Evolutionary conservation across 2,797 vertebrate genomes (phyloP), one percentile per base, ranked within the genome.

Genomic region (Cirrhinus mrigala): DNA sequence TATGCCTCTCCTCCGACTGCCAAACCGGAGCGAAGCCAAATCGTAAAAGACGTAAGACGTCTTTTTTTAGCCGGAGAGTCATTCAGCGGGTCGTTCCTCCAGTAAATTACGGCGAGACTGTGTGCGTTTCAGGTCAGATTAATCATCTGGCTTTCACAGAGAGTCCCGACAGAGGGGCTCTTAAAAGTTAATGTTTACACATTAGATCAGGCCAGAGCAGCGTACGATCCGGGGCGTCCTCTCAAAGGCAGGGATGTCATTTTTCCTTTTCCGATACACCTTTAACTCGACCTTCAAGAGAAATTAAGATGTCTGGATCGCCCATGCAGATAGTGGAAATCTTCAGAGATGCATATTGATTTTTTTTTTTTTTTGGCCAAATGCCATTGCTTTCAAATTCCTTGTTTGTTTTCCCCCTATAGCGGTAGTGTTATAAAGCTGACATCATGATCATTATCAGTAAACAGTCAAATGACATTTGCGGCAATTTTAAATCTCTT

Each of bases 151-250:
- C 82, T 80, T 84, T 84, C 48, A 70, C 40, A 52, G 70, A 58
- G 22, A 74, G 85, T 73, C 52, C 29, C n/a, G 52, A 70, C 62
- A 60, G 82, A 81, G 46, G 64, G 22, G 29, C 75, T 71, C 74
- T 86, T 84, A 76, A 60, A 85, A 81, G 71, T 79, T 76, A 82
- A 73, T 71, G 73, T 87, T 82, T 84, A 79, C 69, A 70, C 79
- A 75, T 79, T 83, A 87, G 52, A 71, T 74, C 24, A 33, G 29
- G 58, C 69, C 22, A 27, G 48, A 79, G 18, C 1, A 12, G 33
- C 18, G 33, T 37, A 24, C 29, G 22, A n/a, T 81, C 33, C 8
- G 9, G 2, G 12, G 15, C 2, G 46, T 85, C 79, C 73, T 85
- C 40, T 76, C 62, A 81, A 81, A 76, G 71, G 56, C 78, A 70